Base-by-base conservation (phyloP, 2,113 vertebrate species). In the Rhinoderma darwinii region DNA sequence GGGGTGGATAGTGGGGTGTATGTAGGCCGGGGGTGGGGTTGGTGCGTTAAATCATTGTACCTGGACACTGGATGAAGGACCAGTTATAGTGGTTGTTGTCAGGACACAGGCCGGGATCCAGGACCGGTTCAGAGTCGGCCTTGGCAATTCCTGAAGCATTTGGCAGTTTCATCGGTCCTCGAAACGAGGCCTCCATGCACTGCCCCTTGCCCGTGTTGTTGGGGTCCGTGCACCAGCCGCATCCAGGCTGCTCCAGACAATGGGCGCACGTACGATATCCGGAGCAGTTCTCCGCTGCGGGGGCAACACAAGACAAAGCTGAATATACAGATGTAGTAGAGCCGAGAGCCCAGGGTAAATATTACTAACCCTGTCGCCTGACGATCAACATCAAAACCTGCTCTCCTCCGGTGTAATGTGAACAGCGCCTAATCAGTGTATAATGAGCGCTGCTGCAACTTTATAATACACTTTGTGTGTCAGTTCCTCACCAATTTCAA, bases 31-130 rank as follows among this genome's bases (percentile, higher is more conserved):
- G n/a, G n/a, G n/a, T n/a, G n/a, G n/a, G n/a, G n/a, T n/a, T n/a
- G n/a, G n/a, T n/a, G n/a, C n/a, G n/a, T n/a, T n/a, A n/a, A n/a
- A 15, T 0, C 39, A n/a, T 15, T 72, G 41, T 91, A 99, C 98
- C 97, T 92, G 98, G 97, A 88, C 98, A 99, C 76, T 97, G 96
- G 88, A 99, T 98, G 47, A 99, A 99, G 88, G 97, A 98, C 98
- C 98, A 99, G 89, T 98, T 98, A 77, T 96, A 98, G 56, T 41
- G 94, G 91, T 89, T 94, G 83, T 97, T 96, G 0, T 86, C 81
- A 1, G 93, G 92, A 77, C 98, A 99, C 96, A 98, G 95, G 93
- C 92, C 98, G 91, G 94, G 91, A 0, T 99, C 99, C 15, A 99
- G 95, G 83, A 96, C 88, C 0, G 98, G 96, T 86, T 96, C 95